Evolutionary conservation across 30 jellyfish, hydroid and myxozoan genomes (phyloP).

Genomic region (Mastigias papua): DNA sequence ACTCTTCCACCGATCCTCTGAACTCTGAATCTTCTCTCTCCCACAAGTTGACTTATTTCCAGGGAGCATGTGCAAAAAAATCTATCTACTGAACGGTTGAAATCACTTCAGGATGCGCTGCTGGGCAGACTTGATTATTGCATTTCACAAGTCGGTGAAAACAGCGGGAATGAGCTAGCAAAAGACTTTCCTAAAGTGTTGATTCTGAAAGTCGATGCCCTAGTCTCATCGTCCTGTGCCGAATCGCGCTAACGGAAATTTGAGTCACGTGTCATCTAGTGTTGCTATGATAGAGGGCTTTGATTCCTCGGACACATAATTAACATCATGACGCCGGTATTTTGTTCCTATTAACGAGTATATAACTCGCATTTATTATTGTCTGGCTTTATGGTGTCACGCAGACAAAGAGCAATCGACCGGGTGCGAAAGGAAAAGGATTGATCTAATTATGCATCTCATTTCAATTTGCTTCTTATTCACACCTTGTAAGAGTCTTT

Average conservation of each 20-base stretch:
- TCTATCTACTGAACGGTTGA: no score
- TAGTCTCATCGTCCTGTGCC: background rate
- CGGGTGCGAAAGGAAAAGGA: background rate
- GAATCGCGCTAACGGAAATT: conserved; percentile 12
- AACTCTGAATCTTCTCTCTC: no score
- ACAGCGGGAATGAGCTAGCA: conserved; percentile 2
- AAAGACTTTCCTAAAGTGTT: background rate
- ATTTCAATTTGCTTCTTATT: no score
- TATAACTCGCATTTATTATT: conserved; percentile 25
- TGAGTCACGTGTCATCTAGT: conserved; percentile 46
- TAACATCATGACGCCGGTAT: conserved; percentile 75
- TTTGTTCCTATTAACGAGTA: conserved; percentile 60
- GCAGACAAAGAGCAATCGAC: background rate
- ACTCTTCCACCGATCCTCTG: no score
- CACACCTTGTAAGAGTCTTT: no score
- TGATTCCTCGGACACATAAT: conserved; percentile 63
- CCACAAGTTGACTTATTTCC: no score
- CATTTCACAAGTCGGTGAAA: background rate
- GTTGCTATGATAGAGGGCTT: conserved; percentile 73
- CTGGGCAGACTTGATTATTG: background rate
- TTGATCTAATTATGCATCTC: no score
- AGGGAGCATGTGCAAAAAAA: no score
- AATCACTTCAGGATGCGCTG: no score
- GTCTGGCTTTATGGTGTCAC: conserved; percentile 62
- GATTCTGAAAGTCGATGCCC: background rate